Base-by-base conservation (phyloP, 2,888 invertebrate species). In the Argyresthia goedartella region DNA sequence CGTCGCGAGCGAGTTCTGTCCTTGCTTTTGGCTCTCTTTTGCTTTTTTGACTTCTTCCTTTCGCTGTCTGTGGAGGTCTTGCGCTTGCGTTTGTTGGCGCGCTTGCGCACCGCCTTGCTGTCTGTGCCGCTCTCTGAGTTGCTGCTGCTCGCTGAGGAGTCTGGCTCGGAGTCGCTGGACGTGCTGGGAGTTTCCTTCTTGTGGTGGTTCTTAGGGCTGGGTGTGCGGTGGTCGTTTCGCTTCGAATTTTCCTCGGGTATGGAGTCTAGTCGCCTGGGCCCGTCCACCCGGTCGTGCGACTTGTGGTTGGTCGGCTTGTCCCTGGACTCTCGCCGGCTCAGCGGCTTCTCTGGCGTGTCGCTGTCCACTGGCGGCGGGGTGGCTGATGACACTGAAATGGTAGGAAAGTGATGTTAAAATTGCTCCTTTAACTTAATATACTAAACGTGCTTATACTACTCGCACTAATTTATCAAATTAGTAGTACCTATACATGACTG, bases 91-190 rank as follows among this genome's bases (percentile, higher is more conserved):
- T 81, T 85, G 54, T 77, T 84, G 0, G 71, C 56, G 60, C 44
- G 45, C 46, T 67, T 72, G 10, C 51, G 60, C 15, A 73, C 72
- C 4, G 62, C 56, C 60, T 71, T 71, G 9, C 60, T 54, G 52
- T 73, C 74, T 8, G 59, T 57, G 45, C 76, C 77, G 45, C 69
- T 71, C 4, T 67, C 72, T 8, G 76, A 71, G 7, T 80, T 73
- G 1, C 73, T 69, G 53, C 63, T 67, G 53, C 67, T 73, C 73
- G 1, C 73, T 70, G 73, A 66, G 9, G 81, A 80, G 53, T 79
- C 76, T 39, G 68, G 71, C 54, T 80, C 81, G 0, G 81, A 81
- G 56, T 82, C 76, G 55, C 76, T 87, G 58, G 81, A 74, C 64
- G 76, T 61, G 66, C 41, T 60, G 1, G 75, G 76, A 49, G 74